Base-by-base conservation (phyloP, 2,113 vertebrate species). In the Corydoras sp. region DNA sequence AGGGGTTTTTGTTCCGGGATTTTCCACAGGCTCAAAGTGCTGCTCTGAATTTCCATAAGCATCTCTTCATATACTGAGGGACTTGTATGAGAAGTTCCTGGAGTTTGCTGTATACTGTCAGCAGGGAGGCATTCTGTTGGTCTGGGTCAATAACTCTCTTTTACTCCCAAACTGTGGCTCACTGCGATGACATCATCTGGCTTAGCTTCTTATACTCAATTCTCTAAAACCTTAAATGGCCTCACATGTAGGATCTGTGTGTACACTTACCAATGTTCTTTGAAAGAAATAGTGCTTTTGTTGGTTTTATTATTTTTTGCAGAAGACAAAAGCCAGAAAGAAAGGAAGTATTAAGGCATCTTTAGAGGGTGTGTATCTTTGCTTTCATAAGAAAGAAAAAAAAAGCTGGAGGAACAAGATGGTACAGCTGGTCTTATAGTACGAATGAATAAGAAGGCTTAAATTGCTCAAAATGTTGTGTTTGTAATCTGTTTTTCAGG, bases 111-210 rank as follows among this genome's bases (percentile, higher is more conserved):
- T 60, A 62, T 58, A 58, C 76, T 68, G 64, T 55, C 55, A 60
- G 69, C 55, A 55, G 58, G 72, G 55, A 71, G 55, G 63, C 49
- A 43, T 67, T 72, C 15, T 63, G 59, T 53, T 65, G 32, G 71
- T 65, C 67, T 71, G 68, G 58, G 68, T 68, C 73, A 72, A 24
- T 24, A 24, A 60, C 53, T 67, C 68, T 77, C 35, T 51, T 68
- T 78, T 49, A 62, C 68, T 68, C 48, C 55, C 3, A 10, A 58
- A 75, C 63, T 75, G 55, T 78, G 69, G 60, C 64, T 76, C 51
- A 9, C 29, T 68, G 14, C 50, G 15, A 65, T 78, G 72, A 78
- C 68, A 68, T 78, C 54, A 72, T 78, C 55, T 50, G 59, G 31
- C 64, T 72, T 14, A 68, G 72, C 72, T 74, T 13, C 65, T 62